A percentile compares a stretch with the other conserved stretches of the same genome.
Evolutionary conservation across 2,888 invertebrate genomes (phyloP).

Genomic region (Iphiclides podalirius): DNA sequence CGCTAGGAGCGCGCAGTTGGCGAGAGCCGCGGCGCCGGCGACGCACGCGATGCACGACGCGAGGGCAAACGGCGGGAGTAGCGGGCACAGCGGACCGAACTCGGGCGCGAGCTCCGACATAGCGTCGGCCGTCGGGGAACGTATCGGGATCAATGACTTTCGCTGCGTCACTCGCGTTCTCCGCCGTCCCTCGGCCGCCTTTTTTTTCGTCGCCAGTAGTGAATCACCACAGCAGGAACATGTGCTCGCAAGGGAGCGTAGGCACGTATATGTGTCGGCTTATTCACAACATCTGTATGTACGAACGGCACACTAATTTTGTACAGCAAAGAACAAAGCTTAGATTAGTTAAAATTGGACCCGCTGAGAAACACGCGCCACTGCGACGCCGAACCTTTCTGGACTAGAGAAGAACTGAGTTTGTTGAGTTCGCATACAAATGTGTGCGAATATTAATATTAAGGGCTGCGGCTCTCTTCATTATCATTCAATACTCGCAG

Average conservation of each 20-base stretch:
- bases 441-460: slow-evolving; percentile 40
- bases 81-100: slow-evolving; percentile 38
- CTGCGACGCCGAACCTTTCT: slow-evolving; percentile 22
- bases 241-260: slow-evolving; percentile 54
- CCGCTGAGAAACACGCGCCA: slow-evolving; percentile 14
- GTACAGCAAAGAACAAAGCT: slow-evolving; percentile 8
- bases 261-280: slow-evolving; percentile 27
- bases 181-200: slow-evolving; percentile 52
- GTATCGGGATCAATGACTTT: slow-evolving; percentile 76
- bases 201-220: slow-evolving; percentile 60
- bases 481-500: slow-evolving; percentile 62
- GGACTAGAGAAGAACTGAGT: slow-evolving; percentile 15
- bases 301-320: not conserved
- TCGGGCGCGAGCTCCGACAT: slow-evolving; percentile 55
- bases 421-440: slow-evolving; percentile 30
- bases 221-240: slow-evolving; percentile 64
- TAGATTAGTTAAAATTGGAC: slow-evolving; percentile 20
- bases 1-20: slow-evolving; percentile 64
- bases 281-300: slow-evolving; percentile 9
- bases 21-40: slow-evolving; percentile 67
- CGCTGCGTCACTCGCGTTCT: slow-evolving; percentile 65
- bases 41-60: slow-evolving; percentile 55
- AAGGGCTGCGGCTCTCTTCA: slow-evolving; percentile 42
- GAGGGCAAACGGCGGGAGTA: slow-evolving; percentile 52
- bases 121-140: slow-evolving; percentile 65